Percentiles rank a stretch among this genome's conserved stretches.
phyloP scores from a whole-genome alignment of 2,888 invertebrate genomes.

The Hydriomena furcata region DNA sequence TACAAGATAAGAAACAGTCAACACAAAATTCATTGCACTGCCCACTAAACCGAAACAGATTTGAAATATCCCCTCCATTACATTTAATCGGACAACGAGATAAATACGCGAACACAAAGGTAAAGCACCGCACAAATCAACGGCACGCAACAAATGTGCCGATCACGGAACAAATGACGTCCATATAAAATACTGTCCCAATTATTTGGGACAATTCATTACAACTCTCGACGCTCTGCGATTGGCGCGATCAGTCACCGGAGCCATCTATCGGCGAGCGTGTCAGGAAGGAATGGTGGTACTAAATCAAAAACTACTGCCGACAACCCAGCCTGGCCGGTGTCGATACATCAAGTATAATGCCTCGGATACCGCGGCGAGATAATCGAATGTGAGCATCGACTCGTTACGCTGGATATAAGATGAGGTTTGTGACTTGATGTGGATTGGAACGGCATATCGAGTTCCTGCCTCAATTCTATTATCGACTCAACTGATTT shows the following conservation, averaged over 20 bases:
- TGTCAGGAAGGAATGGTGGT: constrained; percentile 78
- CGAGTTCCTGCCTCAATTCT: constrained; percentile 37
- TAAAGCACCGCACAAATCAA: constrained; percentile 78
- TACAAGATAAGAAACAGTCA: neutral
- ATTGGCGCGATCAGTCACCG: constrained; percentile 65
- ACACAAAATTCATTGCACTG: constrained; percentile 6
- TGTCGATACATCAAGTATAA: constrained; percentile 82
- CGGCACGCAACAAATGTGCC: constrained; percentile 73
- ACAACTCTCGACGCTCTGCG: constrained; percentile 73
- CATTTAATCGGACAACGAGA: constrained; percentile 47
- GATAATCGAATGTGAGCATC: constrained; percentile 84
- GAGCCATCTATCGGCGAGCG: constrained; percentile 50
- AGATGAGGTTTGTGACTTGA: constrained; percentile 72
- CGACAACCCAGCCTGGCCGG: constrained; percentile 80
- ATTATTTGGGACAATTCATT: constrained; percentile 84
- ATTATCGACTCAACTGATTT: constrained; percentile 52
- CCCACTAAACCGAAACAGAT: constrained; percentile 9
- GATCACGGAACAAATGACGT: constrained; percentile 77
- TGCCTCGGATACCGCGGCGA: constrained; percentile 81
- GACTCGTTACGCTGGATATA: constrained; percentile 81
- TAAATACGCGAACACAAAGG: constrained; percentile 64
- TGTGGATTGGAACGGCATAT: constrained; percentile 56
- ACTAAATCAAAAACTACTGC: constrained; percentile 78
- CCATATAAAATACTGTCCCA: constrained; percentile 81
- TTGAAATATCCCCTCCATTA: constrained; percentile 27